Base-by-base conservation (phyloP, 2,797 vertebrate species). In the Anisognathus igniventris region DNA sequence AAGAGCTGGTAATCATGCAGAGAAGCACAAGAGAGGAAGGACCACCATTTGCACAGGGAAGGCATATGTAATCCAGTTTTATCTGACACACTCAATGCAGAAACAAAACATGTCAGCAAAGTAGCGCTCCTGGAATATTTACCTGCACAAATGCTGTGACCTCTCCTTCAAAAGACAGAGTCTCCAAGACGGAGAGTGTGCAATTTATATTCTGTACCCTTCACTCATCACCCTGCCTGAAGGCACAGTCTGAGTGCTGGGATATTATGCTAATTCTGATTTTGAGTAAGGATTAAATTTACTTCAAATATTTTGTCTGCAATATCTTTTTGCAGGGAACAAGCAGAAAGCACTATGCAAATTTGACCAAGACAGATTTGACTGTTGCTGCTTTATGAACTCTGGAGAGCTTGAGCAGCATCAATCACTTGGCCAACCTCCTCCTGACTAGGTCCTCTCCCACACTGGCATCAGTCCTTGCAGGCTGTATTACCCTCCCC, bases 161-260 rank as follows among this genome's bases (percentile, higher is more conserved):
- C 24, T 81, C 75, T 86, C 65, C 66, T 74, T 67, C 57, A 68
- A 71, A 74, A 64, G 22, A 50, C 24, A 22, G 66, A 79, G 20
- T 39, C 20, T 73, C 33, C 62, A 62, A 57, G 22, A 68, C 0
- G 1, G 5, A 3, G 5, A 19, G 15, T 22, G 18, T 2, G 2
- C 9, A 35, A 45, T 88, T 68, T 53, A 21, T 78, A 62, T 39
- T 35, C 40, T 35, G 11, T 42, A 35, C 7, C 9, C 30, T 78
- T 39, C 25, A 27, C 24, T 75, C 37, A 31, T 28, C 27, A 20
- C 14, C 19, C 14, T 68, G 50, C 30, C 51, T 62, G 57, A 70
- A 92, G 40, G 56, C 56, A 73, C 27, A 66, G 20, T 30, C 17
- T 72, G 47, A 40, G 30, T 68, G 33, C 58, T 72, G 35, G 14